Evolutionary conservation across 2,888 invertebrate genomes (phyloP).

Genomic region (Clusia tigrina): DNA sequence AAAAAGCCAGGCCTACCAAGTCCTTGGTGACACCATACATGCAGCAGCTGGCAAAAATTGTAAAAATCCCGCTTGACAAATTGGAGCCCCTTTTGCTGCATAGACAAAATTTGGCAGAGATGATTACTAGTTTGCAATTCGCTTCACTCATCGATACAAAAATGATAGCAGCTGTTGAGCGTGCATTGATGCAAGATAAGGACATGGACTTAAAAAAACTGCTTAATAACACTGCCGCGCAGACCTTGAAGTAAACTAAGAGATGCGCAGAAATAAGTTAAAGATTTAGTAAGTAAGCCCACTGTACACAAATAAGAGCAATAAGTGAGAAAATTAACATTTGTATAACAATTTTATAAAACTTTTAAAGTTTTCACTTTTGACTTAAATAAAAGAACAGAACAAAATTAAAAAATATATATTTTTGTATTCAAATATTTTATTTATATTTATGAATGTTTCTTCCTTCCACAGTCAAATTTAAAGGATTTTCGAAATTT

Average conservation of each 20-base stretch:
- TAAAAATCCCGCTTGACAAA: constrained; percentile 42
- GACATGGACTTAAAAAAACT: constrained; percentile 47
- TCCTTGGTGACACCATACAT: constrained; percentile 41
- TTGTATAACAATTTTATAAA: neutral
- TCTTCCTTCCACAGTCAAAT: too few species aligned
- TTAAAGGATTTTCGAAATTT: too few species aligned
- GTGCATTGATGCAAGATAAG: constrained; percentile 45
- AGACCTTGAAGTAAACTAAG: constrained; percentile 43
- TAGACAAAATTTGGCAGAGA: constrained; percentile 50
- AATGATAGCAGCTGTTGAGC: constrained; percentile 45
- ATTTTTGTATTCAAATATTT: too few species aligned
- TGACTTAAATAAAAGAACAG: constrained; percentile 21
- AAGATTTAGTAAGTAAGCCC: too few species aligned
- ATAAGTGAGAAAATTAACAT: neutral
- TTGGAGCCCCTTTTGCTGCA: constrained; percentile 46
- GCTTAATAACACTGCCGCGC: constrained; percentile 40
- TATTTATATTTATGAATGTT: too few species aligned
- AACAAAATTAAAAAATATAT: too few species aligned
- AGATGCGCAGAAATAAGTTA: neutral
- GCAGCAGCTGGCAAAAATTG: constrained; percentile 42
- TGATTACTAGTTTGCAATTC: constrained; percentile 47
- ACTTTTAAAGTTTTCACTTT: constrained; percentile 7
- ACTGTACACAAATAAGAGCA: too few species aligned
- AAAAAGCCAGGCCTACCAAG: constrained; percentile 42
- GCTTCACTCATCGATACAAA: constrained; percentile 45